Base-by-base conservation (phyloP, 2,888 invertebrate species). In the Hololepta plana region DNA sequence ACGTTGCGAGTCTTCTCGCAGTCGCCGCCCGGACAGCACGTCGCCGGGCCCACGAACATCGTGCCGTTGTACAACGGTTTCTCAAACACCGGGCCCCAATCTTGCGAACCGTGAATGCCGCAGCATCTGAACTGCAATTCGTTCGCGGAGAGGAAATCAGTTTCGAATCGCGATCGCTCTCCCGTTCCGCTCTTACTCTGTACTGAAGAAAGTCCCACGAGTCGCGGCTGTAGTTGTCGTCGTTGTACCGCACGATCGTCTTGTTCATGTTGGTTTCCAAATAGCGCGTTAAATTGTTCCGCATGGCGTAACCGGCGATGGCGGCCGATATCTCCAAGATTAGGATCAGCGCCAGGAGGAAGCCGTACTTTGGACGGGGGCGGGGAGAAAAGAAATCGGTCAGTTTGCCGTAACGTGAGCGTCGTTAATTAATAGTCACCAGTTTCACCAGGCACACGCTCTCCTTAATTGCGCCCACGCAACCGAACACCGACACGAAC, bases 401-500 rank as follows among this genome's bases (percentile, higher is more conserved):
- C 6, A 6, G n/a, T 17, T 6, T n/a, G 6, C 17, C n/a, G 7
- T n/a, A 7, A 17, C n/a, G n/a, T n/a, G n/a, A n/a, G n/a, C n/a
- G n/a, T n/a, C n/a, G n/a, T n/a, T n/a, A n/a, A n/a, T n/a, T 22
- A 12, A 27, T 32, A 32, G 39, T 48, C 47, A 72, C 73, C 47
- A 60, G 48, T 33, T 72, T 65, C 15, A 73, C 66, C 54, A 72
- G 58, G 39, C 66, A 67, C 3, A 81, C 76, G 52, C 81, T 84
- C 49, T 77, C 74, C 43, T 67, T 75, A 39, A 79, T 54, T 3
- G 82, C 84, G 15, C 85, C 85, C 38, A 76, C 74, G 53, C 82
- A 85, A 15, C 84, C 87, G 37, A 85, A 76, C 38, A 79, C 66
- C 1, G 84, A 76, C 8, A 87, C 64, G 26, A 84, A 53, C 38